Base-by-base conservation (phyloP, 2,888 invertebrate species). In the Conchocele bisecta region DNA sequence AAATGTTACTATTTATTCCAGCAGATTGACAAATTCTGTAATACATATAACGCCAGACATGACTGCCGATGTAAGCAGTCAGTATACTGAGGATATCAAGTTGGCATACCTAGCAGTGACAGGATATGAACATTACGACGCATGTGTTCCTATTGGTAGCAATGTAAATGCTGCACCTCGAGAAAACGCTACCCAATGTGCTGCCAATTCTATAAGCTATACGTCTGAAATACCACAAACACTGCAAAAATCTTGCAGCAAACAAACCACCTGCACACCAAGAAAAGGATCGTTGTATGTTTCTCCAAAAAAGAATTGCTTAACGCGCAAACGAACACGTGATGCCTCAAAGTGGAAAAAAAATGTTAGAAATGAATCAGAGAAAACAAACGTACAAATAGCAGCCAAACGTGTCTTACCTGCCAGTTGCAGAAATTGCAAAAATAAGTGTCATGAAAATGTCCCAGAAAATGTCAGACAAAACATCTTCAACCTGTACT, bases 321-420 rank as follows among this genome's bases (percentile, higher is more conserved):
- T 5, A 6, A 39, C 50, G 9, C 17, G 58, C 7, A 46, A 46
- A 35, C n/a, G 29, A 20, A 46, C 46, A 53, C 61, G 42, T 22
- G 53, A 61, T 53, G 24, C 44, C 24, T 22, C 28, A 29, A 13
- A 3, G 24, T 61, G 53, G 61, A 61, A 61, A 26, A 61, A 61
- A 17, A 41, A 24, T 31, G 42, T 61, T 31, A 4, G 61, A 6
- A 61, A 61, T 41, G 42, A 33, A 24, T 53, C 53, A 20, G 7
- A 17, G 9, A 22, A 9, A 42, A 20, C 29, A 13, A 61, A 61
- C 22, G 17, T 11, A 37, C 7, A 2, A 15, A 20, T 39, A 17
- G 51, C 9, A 5, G 13, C 35, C 17, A 59, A 48, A 31, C 28
- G n/a, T 15, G 42, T 57, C 15, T 42, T 26, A 11, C 35, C 35